phyloP scores from a whole-genome alignment of 1,140 invertebrate species.

The Portunus trituberculatus region DNA sequence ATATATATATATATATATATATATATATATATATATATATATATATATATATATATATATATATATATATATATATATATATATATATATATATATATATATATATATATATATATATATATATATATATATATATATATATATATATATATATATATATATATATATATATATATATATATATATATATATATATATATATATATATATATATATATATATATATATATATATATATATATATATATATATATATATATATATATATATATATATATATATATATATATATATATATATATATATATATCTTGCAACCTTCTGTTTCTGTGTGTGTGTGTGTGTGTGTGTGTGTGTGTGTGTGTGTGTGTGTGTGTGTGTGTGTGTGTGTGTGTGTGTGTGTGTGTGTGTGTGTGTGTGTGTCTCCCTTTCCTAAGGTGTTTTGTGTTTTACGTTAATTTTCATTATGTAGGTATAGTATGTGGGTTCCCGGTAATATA shows the following conservation, averaged over 20 bases:
- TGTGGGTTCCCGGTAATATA: no score
- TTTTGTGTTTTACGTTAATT: no score
- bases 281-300: conserved; percentile 47
- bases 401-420: not conserved
- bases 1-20: conserved; percentile 35
- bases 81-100: not conserved
- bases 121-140: conserved; percentile 49
- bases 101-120: conserved; percentile 47
- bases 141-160: conserved; percentile 45
- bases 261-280: conserved; percentile 47
- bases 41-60: conserved; percentile 9
- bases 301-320: not conserved
- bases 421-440: not conserved
- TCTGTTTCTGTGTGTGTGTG: not conserved
- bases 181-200: conserved; percentile 47
- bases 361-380: not conserved
- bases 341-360: not conserved
- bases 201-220: conserved; percentile 49
- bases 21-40: conserved; percentile 39
- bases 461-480: no score
- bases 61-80: not conserved
- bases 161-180: conserved; percentile 49
- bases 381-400: not conserved
- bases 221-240: conserved; percentile 41
- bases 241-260: conserved; percentile 49